These are phyloP conservation scores for Calliopsis andreniformis DNA, from an alignment of 1,140 invertebrate genomes.

Conservation along the genomic window DNA sequence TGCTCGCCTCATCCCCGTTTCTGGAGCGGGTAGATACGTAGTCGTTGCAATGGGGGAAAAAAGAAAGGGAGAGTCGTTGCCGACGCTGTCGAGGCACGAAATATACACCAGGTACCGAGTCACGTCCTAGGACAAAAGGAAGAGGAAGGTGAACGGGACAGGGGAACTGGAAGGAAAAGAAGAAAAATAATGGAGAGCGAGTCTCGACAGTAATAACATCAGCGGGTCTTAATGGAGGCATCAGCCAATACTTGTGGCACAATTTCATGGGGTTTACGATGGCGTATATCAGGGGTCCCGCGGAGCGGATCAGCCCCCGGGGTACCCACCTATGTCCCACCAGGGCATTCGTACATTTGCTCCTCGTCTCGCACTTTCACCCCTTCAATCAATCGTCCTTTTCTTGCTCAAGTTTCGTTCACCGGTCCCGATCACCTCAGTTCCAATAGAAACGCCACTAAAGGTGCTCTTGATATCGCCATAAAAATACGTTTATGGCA, in stretches of 20 bases:
- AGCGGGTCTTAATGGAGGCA: constrained; percentile 70
- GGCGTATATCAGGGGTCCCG: constrained; percentile 67
- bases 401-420: background rate
- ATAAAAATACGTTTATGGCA: constrained; percentile 52
- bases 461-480: constrained; percentile 61
- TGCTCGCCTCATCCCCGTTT: background rate
- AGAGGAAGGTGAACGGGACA: constrained; percentile 23
- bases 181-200: constrained; percentile 52
- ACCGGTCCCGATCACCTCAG: constrained; percentile 27
- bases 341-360: constrained; percentile 42
- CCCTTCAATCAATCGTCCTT: constrained; percentile 20
- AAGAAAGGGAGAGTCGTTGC: constrained; percentile 10
- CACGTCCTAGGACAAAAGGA: constrained; percentile 29
- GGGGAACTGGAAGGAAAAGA: constrained; percentile 30
- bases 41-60: background rate
- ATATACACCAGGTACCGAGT: constrained; percentile 52
- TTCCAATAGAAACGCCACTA: constrained; percentile 21
- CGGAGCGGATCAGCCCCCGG: constrained; percentile 62
- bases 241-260: constrained; percentile 69
- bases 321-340: constrained; percentile 54
- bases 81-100: constrained; percentile 42
- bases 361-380: constrained; percentile 37
- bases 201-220: constrained; percentile 63
- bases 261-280: constrained; percentile 71
- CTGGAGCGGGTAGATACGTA: constrained; percentile 6